Evolutionary conservation across 2,113 vertebrate species (phyloP).

Genomic region (Phaethon lepturus): DNA sequence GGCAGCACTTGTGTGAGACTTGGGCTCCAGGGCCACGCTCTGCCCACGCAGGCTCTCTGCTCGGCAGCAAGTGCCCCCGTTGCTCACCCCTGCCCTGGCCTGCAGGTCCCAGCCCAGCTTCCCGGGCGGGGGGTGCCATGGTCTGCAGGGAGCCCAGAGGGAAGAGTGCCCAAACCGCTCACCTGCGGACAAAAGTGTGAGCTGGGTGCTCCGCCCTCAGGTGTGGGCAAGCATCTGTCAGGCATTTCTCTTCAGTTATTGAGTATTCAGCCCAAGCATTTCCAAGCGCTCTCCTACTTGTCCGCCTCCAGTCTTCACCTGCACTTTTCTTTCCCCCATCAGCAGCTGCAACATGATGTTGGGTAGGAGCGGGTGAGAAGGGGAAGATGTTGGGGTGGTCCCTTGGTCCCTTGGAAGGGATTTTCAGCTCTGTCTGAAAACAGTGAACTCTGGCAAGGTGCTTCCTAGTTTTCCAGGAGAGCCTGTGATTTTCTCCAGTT

Average conservation of each 20-base stretch:
- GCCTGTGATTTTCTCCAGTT: not conserved
- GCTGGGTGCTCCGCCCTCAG: not conserved
- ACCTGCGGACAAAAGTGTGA: too few species aligned
- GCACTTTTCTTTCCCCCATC: not conserved
- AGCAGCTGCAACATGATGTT: not conserved
- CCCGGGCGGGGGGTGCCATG: not conserved
- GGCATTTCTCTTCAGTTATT: not conserved
- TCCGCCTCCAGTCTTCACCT: not conserved
- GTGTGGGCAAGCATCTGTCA: rapidly evolving
- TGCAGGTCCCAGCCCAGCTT: not conserved
- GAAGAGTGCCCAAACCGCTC: not conserved
- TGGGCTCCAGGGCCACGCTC: not conserved
- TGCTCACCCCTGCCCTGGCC: not conserved
- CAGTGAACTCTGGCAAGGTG: not conserved
- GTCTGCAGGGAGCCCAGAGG: not conserved
- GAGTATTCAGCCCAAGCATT: not conserved
- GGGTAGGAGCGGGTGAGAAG: not conserved
- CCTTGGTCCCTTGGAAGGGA: not conserved
- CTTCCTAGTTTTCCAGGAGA: not conserved
- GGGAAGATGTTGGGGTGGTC: not conserved
- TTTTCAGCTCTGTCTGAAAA: not conserved
- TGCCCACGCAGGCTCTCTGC: not conserved
- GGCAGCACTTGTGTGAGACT: not conserved
- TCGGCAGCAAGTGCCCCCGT: rapidly evolving
- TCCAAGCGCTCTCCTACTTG: not conserved